phyloP scores from a whole-genome alignment of 2,888 invertebrate species.

The Mimumesa dahlbomi region DNA sequence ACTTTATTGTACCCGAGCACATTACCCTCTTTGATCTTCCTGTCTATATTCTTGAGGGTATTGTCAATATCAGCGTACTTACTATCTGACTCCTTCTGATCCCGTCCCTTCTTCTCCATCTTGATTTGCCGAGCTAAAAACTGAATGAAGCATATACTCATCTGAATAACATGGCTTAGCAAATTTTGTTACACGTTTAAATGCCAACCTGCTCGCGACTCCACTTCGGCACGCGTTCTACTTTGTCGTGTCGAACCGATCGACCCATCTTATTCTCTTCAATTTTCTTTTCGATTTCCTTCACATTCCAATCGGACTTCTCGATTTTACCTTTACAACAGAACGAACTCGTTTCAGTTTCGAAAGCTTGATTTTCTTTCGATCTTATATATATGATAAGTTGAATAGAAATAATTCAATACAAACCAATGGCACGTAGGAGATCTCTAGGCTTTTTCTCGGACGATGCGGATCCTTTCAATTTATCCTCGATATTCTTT shows the following conservation, averaged over 20 bases:
- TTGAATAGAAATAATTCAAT: not conserved
- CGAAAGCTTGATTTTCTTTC: too few relatives aligned
- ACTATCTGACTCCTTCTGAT: conserved; percentile 83
- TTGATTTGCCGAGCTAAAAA: conserved; percentile 86
- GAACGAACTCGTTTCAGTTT: too few relatives aligned
- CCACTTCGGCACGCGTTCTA: conserved; percentile 90
- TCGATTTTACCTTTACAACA: conserved; percentile 87
- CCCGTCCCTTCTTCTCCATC: conserved; percentile 85
- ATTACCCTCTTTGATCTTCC: conserved; percentile 89
- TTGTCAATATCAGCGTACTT: conserved; percentile 89
- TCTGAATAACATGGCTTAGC: conserved; percentile 61
- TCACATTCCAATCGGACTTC: conserved; percentile 94
- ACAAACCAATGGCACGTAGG: conserved; percentile 88
- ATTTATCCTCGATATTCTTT: conserved; percentile 89
- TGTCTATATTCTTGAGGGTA: conserved; percentile 86
- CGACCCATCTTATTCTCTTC: conserved; percentile 87
- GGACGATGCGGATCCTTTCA: conserved; percentile 83
- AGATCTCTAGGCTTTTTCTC: conserved; percentile 93
- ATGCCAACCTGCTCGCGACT: conserved; percentile 88
- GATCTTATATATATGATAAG: too few relatives aligned
- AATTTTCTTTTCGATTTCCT: conserved; percentile 94
- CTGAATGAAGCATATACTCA: conserved; percentile 79
- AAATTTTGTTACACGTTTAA: conserved; percentile 27
- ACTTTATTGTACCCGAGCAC: conserved; percentile 89
- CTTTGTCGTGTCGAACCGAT: conserved; percentile 84